Conservation (phyloP, 2,113 vertebrate species). For the Capricornis sumatraensis region DNA sequence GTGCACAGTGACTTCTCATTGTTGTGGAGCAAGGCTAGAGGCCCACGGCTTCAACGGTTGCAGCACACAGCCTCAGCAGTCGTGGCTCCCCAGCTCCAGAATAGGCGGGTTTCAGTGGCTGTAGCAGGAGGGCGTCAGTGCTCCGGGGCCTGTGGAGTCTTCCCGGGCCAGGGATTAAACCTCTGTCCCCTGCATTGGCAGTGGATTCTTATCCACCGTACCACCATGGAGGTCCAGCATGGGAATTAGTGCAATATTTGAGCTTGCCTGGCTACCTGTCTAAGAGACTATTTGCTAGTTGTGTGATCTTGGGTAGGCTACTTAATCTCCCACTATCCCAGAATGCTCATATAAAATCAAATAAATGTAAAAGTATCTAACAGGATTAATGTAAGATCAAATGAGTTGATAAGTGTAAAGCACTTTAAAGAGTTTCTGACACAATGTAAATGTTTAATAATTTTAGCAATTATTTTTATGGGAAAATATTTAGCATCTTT, state of each 20-base stretch:
- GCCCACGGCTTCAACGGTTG: fast-evolving
- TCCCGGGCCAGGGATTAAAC: not conserved
- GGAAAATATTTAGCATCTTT: not conserved
- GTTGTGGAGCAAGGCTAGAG: not conserved
- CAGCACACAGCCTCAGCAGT: not conserved
- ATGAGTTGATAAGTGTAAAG: not conserved
- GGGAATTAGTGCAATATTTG: not conserved
- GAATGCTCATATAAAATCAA: not conserved
- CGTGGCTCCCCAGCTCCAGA: not conserved
- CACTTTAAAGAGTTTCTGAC: not conserved
- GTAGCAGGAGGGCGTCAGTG: not conserved
- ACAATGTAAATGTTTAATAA: not conserved
- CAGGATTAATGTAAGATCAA: not conserved
- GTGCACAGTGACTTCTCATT: not conserved
- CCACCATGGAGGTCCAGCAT: not conserved
- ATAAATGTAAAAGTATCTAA: not conserved
- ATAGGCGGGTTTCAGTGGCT: not conserved
- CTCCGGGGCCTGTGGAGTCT: not conserved
- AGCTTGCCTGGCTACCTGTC: not conserved
- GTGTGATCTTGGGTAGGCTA: not conserved
- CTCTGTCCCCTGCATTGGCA: not conserved
- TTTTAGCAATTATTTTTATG: not conserved
- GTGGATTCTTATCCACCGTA: not conserved
- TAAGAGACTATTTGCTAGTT: not conserved
- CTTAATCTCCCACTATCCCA: not conserved